Percentiles rank a stretch among this genome's conserved stretches.
Conservation (phyloP, 2,797 vertebrate species). For the Danio kyathit region DNA sequence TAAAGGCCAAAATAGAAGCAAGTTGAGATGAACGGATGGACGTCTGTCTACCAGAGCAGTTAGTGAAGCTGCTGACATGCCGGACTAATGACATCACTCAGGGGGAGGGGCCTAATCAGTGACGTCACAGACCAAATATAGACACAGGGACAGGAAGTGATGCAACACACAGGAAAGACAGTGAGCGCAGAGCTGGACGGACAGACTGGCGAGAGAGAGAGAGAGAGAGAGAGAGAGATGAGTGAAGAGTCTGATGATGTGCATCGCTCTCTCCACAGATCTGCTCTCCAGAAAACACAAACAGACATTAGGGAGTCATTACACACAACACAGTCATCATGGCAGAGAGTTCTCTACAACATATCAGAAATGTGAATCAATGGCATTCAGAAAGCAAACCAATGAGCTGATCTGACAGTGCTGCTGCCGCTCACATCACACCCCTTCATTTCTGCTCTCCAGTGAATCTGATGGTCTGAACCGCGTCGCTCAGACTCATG, state of each 20-base stretch:
- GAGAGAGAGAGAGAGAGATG: conserved; percentile 39
- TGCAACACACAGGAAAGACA: conserved; percentile 49
- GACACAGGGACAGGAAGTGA: conserved; percentile 59
- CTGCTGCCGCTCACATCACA: conserved; percentile 7
- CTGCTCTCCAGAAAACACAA: conserved; percentile 39
- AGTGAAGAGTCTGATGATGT: conserved; percentile 54
- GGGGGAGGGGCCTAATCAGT: conserved; percentile 49
- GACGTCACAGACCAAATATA: conserved; percentile 63
- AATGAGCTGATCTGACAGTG: background rate
- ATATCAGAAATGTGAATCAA: conserved; percentile 2
- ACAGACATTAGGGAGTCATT: conserved; percentile 36
- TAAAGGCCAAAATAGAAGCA: conserved; percentile 39
- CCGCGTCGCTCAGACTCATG: conserved; percentile 22
- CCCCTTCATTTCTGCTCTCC: background rate
- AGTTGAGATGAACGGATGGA: conserved; percentile 2
- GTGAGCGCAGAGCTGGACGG: conserved; percentile 4
- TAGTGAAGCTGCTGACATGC: conserved; percentile 36
- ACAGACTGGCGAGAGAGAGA: conserved; percentile 36
- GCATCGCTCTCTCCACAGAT: conserved; percentile 38
- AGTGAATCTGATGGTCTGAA: conserved; percentile 15
- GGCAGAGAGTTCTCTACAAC: background rate
- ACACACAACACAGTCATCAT: conserved; percentile 32
- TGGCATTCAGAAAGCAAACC: conserved; percentile 23
- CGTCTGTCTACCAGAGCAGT: conserved; percentile 37
- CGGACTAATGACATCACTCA: conserved; percentile 54